These are phyloP conservation scores for Leptatherina wallacei DNA, from an alignment of 2,797 vertebrate species.

Conservation along the genomic window DNA sequence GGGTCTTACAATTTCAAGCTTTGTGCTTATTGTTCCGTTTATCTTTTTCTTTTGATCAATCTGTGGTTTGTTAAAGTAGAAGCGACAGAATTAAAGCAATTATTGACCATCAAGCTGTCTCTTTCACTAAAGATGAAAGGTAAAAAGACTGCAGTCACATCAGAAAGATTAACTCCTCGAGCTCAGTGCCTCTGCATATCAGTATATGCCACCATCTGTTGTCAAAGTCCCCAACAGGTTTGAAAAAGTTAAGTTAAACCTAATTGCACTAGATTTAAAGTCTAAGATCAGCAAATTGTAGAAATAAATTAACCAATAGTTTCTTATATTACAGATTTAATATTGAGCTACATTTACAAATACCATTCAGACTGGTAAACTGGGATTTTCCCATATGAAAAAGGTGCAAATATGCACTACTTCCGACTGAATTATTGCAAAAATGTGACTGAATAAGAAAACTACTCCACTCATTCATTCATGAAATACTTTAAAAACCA, in stretches of 20 bases:
- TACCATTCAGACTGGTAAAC: no score
- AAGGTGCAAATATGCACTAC: not conserved
- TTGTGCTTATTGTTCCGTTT: not conserved
- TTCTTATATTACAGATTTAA: no score
- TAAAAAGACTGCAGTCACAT: not conserved
- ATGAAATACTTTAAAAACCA: not conserved
- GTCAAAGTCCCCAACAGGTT: no score
- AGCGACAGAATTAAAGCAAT: not conserved
- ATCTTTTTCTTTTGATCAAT: not conserved
- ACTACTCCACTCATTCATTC: rapidly evolving
- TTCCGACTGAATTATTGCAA: not conserved
- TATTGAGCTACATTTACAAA: no score
- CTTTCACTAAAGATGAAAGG: not conserved
- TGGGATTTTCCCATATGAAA: no score
- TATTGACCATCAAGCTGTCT: not conserved
- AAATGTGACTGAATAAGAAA: conserved; percentile 2
- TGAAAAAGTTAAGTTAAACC: no score
- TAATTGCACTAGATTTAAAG: no score
- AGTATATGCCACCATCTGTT: no score
- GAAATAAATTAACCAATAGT: no score
- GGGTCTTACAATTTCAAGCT: not conserved
- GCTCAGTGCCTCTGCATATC: no score
- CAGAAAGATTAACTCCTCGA: not conserved
- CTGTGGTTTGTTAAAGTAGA: not conserved
- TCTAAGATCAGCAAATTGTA: no score